Conservation (phyloP, 2,113 vertebrate genomes). For the Oreochromis niloticus region DNA sequence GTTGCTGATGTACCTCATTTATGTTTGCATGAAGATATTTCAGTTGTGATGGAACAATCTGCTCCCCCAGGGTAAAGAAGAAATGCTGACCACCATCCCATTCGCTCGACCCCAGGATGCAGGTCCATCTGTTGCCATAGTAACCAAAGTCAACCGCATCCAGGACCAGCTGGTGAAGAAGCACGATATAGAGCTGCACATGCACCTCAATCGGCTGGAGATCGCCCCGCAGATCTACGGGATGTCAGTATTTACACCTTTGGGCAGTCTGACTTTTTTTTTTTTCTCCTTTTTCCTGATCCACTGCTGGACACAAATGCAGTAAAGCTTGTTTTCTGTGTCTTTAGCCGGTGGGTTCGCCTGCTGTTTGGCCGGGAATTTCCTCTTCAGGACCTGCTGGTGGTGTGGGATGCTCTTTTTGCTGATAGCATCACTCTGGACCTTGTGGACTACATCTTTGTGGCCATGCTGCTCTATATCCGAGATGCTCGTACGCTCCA, state of each 20-base stretch:
- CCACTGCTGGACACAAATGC: neutral
- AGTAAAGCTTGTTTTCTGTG: slow-evolving; percentile 21
- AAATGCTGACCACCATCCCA: slow-evolving; percentile 88
- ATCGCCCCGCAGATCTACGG: slow-evolving; percentile 98
- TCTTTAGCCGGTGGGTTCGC: slow-evolving; percentile 88
- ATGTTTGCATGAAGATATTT: neutral
- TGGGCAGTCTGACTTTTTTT: neutral
- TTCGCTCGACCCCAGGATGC: slow-evolving; percentile 94
- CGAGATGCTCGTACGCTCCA: slow-evolving; percentile 87
- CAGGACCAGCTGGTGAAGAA: slow-evolving; percentile 97
- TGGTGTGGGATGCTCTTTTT: slow-evolving; percentile 95
- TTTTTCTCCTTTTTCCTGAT: no score
- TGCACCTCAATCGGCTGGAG: slow-evolving; percentile 96
- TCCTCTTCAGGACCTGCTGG: slow-evolving; percentile 91
- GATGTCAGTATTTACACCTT: slow-evolving; percentile 81
- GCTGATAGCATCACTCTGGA: slow-evolving; percentile 90
- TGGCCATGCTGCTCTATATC: slow-evolving; percentile 97
- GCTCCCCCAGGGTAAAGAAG: slow-evolving; percentile 84
- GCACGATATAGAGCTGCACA: slow-evolving; percentile 91
- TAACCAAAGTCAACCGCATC: slow-evolving; percentile 97
- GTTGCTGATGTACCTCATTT: neutral
- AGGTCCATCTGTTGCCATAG: slow-evolving; percentile 94
- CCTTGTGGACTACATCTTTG: slow-evolving; percentile 95
- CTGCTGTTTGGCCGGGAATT: slow-evolving; percentile 95
- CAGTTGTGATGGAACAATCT: neutral